Conservation (phyloP, 1,140 invertebrate species). For the Triops longicaudatus region DNA sequence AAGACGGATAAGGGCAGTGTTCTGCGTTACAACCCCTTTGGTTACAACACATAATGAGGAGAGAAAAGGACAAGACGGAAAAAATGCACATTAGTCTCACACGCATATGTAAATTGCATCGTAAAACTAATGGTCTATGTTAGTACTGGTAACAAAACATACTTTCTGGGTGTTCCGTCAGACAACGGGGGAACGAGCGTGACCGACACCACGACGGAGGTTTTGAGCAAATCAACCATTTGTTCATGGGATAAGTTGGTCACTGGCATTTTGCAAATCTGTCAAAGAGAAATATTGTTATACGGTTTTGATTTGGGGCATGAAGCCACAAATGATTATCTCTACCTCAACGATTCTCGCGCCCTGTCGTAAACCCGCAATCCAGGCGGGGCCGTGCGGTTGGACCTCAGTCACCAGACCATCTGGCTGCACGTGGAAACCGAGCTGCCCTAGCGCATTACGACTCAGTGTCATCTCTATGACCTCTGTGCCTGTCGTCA, state of each 20-base stretch:
- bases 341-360: slow-evolving; percentile 56
- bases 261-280: slow-evolving; percentile 80
- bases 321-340: not conserved
- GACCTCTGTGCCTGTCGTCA: slow-evolving; percentile 62
- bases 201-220: slow-evolving; percentile 72
- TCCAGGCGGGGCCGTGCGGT: slow-evolving; percentile 72
- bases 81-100: slow-evolving; percentile 4
- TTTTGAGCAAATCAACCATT: slow-evolving; percentile 87
- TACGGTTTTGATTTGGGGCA: not conserved
- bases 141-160: slow-evolving; percentile 16
- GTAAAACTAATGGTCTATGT: not conserved
- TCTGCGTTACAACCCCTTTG: slow-evolving; percentile 56
- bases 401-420: slow-evolving; percentile 92
- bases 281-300: not conserved
- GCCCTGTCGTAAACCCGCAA: slow-evolving; percentile 70
- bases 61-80: slow-evolving; percentile 5
- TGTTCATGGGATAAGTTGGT: slow-evolving; percentile 84
- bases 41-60: slow-evolving; percentile 29
- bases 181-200: slow-evolving; percentile 66
- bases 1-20: slow-evolving; percentile 56
- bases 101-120: slow-evolving; percentile 2
- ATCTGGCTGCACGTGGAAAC: slow-evolving; percentile 92
- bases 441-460: slow-evolving; percentile 75
- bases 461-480: slow-evolving; percentile 64
- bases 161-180: slow-evolving; percentile 5